A percentile compares a stretch with the other conserved stretches of the same genome.
These are phyloP conservation scores for Conchocele bisecta DNA, from an alignment of 2,888 invertebrate species.

Conservation along the genomic window DNA sequence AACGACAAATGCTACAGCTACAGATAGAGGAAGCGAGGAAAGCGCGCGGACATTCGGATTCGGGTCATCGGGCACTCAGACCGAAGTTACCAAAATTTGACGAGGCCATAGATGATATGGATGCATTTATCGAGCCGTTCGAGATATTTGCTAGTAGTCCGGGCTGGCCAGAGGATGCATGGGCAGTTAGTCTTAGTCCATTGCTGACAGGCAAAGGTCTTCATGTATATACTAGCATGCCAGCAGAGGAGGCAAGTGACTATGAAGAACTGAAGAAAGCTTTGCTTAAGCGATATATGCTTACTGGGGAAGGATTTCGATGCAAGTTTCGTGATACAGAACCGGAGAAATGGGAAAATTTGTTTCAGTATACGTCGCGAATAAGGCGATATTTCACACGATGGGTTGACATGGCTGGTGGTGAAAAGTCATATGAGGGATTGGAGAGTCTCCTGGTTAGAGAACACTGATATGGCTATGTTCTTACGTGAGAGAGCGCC, in stretches of 20 bases:
- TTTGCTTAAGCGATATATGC: conserved; percentile 14
- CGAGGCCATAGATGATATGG: conserved; percentile 29
- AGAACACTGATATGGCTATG: conserved; percentile 19
- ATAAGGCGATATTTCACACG: not conserved
- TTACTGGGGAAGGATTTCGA: conserved; percentile 25
- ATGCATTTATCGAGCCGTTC: conserved; percentile 20
- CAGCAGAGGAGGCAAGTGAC: conserved; percentile 11
- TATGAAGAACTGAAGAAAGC: conserved; percentile 20
- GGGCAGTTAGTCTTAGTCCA: conserved; percentile 37
- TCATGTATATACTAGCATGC: conserved; percentile 37
- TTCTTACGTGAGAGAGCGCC: conserved; percentile 14
- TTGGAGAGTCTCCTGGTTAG: conserved; percentile 6
- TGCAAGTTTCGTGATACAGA: conserved; percentile 4
- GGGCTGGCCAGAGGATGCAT: conserved; percentile 16
- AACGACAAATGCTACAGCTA: not conserved
- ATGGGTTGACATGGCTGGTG: conserved; percentile 13
- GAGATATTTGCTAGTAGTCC: conserved; percentile 21
- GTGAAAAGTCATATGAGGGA: not conserved
- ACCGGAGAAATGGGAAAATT: conserved; percentile 21
- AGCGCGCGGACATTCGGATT: not conserved
- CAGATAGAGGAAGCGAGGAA: not conserved
- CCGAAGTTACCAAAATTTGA: conserved; percentile 28
- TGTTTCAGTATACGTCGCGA: conserved; percentile 14
- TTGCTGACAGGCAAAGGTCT: conserved; percentile 30
- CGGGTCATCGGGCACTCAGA: not conserved